Percentiles rank a stretch among this genome's conserved stretches.
Conservation (phyloP, 1,140 invertebrate genomes). For the Eciton burchellii region DNA sequence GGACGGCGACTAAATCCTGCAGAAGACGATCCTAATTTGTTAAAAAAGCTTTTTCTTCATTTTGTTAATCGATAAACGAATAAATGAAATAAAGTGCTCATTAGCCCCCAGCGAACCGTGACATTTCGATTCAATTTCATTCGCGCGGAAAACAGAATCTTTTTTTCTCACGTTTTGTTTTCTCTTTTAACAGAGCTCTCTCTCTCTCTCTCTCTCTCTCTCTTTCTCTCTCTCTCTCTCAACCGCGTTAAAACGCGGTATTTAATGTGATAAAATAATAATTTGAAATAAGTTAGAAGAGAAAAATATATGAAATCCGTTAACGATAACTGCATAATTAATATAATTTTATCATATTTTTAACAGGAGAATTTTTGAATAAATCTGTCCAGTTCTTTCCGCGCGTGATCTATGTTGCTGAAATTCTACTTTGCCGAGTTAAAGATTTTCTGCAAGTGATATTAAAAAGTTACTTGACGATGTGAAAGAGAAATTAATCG, state of each 20-base stretch:
- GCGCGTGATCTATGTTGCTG: not conserved
- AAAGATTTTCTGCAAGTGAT: not conserved
- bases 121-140: conserved; percentile 54
- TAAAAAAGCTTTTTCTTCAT: conserved; percentile 55
- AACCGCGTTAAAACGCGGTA: not conserved
- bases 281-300: not conserved
- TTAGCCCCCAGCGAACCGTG: conserved; percentile 36
- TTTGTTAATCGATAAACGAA: not conserved
- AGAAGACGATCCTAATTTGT: conserved; percentile 36
- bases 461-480: conserved; percentile 21
- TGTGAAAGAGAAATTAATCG: conserved; percentile 11
- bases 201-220: not conserved
- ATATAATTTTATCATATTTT: not conserved
- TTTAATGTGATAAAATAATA: not conserved
- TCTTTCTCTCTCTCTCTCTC: not conserved
- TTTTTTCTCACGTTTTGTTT: conserved; percentile 1
- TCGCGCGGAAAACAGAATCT: not conserved
- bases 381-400: not conserved
- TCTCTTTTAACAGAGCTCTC: not conserved
- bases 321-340: no score
- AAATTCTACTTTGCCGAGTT: not conserved
- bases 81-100: conserved; percentile 48
- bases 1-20: not conserved
- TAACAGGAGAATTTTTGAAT: not conserved
- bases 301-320: no score